phyloP scores from a whole-genome alignment of 1,140 invertebrate species.

The Camponotus vicinus region DNA sequence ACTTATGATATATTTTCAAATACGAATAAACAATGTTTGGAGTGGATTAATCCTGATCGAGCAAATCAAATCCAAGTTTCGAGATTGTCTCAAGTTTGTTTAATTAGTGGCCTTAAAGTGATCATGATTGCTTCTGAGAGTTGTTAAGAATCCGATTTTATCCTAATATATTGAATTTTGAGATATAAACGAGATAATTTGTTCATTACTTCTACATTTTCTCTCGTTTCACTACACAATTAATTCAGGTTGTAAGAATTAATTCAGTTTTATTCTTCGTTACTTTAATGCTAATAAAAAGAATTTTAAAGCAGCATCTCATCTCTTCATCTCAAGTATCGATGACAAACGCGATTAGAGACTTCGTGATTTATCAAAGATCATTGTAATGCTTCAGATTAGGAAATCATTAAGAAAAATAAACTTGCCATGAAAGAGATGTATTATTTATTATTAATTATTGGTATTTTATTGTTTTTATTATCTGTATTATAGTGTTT shows the following conservation, averaged over 20 bases:
- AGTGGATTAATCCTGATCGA: neutral
- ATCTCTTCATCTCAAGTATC: neutral
- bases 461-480: neutral
- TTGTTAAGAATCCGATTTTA: conserved; percentile 13
- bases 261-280: conserved; percentile 15
- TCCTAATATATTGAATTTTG: conserved; percentile 10
- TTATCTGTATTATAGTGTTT: neutral
- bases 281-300: neutral
- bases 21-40: neutral
- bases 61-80: conserved; percentile 12
- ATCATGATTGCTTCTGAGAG: neutral
- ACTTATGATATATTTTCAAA: neutral
- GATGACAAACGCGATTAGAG: neutral
- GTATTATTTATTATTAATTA: neutral
- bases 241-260: conserved; percentile 12
- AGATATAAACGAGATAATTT: neutral
- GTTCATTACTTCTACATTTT: conserved; percentile 5
- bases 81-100: neutral
- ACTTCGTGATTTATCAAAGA: neutral
- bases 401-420: neutral
- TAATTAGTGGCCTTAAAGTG: conserved; percentile 29
- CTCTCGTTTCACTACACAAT: neutral
- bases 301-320: conserved; percentile 35
- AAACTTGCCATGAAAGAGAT: neutral
- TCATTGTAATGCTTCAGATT: neutral